These are phyloP conservation scores for Lamprotornis superbus DNA, from an alignment of 2,113 vertebrate genomes.

Conservation along the genomic window DNA sequence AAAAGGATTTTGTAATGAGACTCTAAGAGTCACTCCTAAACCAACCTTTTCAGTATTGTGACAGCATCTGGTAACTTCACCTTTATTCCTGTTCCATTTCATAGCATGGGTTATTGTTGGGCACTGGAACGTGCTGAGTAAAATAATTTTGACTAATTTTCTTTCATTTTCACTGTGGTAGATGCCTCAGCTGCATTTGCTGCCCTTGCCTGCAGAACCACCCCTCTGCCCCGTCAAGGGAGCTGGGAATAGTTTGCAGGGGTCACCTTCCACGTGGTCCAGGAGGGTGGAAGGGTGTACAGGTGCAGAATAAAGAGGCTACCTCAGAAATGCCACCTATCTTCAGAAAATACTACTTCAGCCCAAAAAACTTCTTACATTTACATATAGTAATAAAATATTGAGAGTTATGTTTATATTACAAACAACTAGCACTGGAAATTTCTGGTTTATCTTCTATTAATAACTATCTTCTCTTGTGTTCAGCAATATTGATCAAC, in stretches of 20 bases:
- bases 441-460: not conserved
- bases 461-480: not conserved
- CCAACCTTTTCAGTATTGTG: not conserved
- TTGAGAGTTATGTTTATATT: not conserved
- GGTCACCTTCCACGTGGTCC: not conserved
- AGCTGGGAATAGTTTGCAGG: not conserved
- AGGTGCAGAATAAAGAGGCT: not conserved
- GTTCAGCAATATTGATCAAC: not conserved
- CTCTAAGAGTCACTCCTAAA: not conserved
- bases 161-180: not conserved
- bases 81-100: not conserved
- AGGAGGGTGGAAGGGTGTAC: not conserved
- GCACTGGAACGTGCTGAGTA: not conserved
- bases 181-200: not conserved
- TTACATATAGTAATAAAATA: not conserved
- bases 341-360: not conserved
- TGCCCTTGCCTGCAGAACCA: not conserved
- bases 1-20: not conserved
- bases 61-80: not conserved
- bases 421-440: not conserved
- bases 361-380: not conserved
- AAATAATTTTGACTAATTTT: not conserved
- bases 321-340: not conserved
- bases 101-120: not conserved
- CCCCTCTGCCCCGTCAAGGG: fast-evolving